These are phyloP conservation scores for Falco peregrinus DNA, from an alignment of 2,797 vertebrate genomes.

Conservation along the genomic window DNA sequence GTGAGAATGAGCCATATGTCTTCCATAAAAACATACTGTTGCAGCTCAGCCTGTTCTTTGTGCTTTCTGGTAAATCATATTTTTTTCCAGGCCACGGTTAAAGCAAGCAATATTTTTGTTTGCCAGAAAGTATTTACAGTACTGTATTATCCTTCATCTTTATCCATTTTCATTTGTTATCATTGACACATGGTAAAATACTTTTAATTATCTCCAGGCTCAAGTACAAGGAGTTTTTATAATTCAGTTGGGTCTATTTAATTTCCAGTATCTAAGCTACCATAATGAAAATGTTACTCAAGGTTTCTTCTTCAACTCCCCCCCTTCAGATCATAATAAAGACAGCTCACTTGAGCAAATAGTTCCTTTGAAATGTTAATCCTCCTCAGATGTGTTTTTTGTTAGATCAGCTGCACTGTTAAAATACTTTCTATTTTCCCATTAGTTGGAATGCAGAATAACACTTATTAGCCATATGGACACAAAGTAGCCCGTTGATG, in stretches of 20 bases:
- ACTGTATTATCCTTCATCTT: not conserved
- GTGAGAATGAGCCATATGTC: slow-evolving; percentile 61
- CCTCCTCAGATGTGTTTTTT: slow-evolving; percentile 68
- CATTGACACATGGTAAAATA: slow-evolving; percentile 45
- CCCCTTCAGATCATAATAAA: slow-evolving; percentile 62
- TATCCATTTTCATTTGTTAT: slow-evolving; percentile 47
- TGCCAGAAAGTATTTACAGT: slow-evolving; percentile 38
- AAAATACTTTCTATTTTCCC: slow-evolving; percentile 68
- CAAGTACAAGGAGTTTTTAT: slow-evolving; percentile 54
- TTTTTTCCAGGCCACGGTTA: not conserved
- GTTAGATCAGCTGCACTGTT: slow-evolving; percentile 72
- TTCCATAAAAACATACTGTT: slow-evolving; percentile 44
- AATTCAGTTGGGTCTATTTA: slow-evolving; percentile 44
- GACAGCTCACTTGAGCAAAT: slow-evolving; percentile 71
- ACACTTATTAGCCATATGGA: slow-evolving; percentile 68
- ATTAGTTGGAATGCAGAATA: slow-evolving; percentile 65
- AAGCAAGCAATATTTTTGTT: slow-evolving; percentile 31
- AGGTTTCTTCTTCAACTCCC: slow-evolving; percentile 62
- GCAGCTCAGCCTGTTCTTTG: slow-evolving; percentile 36
- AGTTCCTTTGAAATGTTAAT: slow-evolving; percentile 75
- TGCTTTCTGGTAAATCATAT: slow-evolving; percentile 33
- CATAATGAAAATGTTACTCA: slow-evolving; percentile 65
- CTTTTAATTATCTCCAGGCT: slow-evolving; percentile 53
- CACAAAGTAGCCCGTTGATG: slow-evolving; percentile 62
- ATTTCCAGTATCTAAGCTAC: slow-evolving; percentile 67